phyloP scores from a whole-genome alignment of 2,113 vertebrate species.

The Actenoides lindsayi region DNA sequence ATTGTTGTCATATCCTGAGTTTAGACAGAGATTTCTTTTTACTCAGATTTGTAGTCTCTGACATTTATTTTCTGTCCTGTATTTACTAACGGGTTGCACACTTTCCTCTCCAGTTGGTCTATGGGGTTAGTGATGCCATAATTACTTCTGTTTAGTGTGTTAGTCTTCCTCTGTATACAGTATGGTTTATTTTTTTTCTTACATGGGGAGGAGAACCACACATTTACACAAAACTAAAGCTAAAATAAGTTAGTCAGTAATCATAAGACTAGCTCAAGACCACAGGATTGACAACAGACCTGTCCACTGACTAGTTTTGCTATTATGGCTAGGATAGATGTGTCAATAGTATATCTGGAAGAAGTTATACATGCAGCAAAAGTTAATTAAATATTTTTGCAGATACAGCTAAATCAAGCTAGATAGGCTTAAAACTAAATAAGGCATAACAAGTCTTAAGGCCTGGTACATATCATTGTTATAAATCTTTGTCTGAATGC shows the following conservation, averaged over 20 bases:
- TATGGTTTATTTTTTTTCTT: not conserved
- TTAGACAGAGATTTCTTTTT: not conserved
- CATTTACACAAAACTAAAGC: not conserved
- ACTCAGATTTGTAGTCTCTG: not conserved
- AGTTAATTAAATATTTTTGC: not conserved
- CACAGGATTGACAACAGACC: not conserved
- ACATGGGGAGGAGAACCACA: not conserved
- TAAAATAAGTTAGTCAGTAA: not conserved
- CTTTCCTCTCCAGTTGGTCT: not conserved
- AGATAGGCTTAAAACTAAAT: not conserved
- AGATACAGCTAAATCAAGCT: not conserved
- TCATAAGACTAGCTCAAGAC: not conserved
- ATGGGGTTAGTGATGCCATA: not conserved
- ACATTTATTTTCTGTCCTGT: not conserved
- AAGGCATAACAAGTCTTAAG: not conserved
- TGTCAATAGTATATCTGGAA: not conserved
- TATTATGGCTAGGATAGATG: not conserved
- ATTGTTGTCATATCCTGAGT: not conserved
- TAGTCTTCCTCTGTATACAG: not conserved
- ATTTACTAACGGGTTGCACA: not conserved
- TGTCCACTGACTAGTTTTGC: not conserved
- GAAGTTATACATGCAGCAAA: not conserved
- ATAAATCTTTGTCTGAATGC: not conserved
- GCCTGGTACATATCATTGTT: not conserved
- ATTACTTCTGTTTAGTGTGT: not conserved